Conservation (phyloP, 2,797 vertebrate genomes). For the Cuniculus paca region DNA sequence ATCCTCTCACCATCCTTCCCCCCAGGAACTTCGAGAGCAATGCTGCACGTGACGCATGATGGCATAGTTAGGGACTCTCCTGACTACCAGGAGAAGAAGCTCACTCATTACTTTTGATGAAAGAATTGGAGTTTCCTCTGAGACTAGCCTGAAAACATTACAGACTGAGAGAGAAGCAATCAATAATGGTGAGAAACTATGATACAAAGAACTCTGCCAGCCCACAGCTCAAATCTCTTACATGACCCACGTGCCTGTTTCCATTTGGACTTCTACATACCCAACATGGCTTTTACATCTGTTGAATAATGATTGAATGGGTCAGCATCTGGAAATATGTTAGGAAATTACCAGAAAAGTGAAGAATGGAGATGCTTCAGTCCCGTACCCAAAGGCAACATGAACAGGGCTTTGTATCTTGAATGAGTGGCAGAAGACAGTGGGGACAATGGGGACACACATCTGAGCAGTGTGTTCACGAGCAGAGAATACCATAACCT, state of each 20-base stretch:
- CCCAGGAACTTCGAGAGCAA: too few species aligned
- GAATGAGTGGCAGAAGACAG: background rate
- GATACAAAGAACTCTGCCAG: background rate
- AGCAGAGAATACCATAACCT: background rate
- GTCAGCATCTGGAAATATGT: background rate
- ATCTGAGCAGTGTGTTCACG: too few species aligned
- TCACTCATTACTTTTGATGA: conserved; percentile 8
- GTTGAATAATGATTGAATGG: background rate
- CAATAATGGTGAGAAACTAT: background rate
- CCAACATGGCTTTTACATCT: background rate
- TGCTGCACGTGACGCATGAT: too few species aligned
- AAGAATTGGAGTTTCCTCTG: background rate
- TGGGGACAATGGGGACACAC: background rate
- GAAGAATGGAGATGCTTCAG: background rate
- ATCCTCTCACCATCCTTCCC: too few species aligned
- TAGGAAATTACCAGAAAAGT: background rate
- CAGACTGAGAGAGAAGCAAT: background rate
- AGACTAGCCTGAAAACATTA: background rate
- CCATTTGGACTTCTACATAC: background rate
- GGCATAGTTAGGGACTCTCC: background rate
- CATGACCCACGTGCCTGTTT: background rate
- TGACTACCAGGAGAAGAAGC: background rate
- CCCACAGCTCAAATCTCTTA: background rate
- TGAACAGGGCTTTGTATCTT: background rate
- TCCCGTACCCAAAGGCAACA: background rate